Percentiles rank a stretch among this genome's conserved stretches.
Conservation (phyloP, 2,888 invertebrate species). For the Brachylomia viminalis region DNA sequence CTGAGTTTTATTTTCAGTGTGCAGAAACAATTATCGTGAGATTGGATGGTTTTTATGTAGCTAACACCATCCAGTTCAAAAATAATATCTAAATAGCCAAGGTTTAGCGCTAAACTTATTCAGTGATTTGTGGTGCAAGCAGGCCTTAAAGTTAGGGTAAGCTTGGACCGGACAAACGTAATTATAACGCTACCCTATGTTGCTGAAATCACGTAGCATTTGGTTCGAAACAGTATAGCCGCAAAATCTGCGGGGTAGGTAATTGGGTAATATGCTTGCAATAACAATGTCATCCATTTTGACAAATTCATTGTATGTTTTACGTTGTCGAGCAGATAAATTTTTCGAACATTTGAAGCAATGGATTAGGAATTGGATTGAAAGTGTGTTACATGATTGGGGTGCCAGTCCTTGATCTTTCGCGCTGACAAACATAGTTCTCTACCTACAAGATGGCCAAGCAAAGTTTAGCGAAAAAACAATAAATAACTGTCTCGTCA, state of each 20-base stretch:
- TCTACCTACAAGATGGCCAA: not conserved
- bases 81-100: too few species aligned
- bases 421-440: not conserved
- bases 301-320: not conserved
- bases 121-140: not conserved
- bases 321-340: not conserved
- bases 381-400: not conserved
- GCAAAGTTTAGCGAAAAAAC: not conserved
- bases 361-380: not conserved
- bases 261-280: not conserved
- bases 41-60: too few species aligned
- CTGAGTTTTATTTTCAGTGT: too few species aligned
- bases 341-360: not conserved
- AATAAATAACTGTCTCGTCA: not conserved
- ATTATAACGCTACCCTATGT: too few species aligned
- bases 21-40: too few species aligned
- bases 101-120: not conserved
- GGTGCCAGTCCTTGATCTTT: not conserved
- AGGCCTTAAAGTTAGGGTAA: not conserved
- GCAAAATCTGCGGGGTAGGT: not conserved
- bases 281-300: not conserved
- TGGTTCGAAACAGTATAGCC: not conserved
- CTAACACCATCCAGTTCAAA: too few species aligned
- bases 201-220: not conserved
- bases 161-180: not conserved